Percentiles rank a stretch among this genome's conserved stretches.
Conservation (phyloP, 2,797 vertebrate genomes). For the Characodon lateralis region DNA sequence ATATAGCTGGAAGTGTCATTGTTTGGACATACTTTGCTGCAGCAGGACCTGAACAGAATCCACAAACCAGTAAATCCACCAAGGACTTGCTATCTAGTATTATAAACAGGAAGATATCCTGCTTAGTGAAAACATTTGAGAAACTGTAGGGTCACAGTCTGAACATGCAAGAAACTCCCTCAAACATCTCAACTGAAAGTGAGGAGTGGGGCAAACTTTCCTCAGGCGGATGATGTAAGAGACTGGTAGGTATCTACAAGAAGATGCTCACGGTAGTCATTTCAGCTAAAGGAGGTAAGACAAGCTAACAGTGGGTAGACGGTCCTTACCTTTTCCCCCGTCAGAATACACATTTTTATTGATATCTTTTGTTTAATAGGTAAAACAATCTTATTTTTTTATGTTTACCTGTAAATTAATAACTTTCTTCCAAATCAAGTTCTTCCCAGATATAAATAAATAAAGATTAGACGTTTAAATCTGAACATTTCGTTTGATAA, state of each 20-base stretch:
- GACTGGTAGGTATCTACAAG: not conserved
- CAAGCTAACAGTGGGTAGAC: not conserved
- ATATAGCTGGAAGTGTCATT: too few relatives aligned
- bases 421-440: not conserved
- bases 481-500: not conserved
- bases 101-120: not conserved
- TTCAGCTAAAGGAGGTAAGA: not conserved
- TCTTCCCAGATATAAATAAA: not conserved
- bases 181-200: not conserved
- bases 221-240: too few relatives aligned
- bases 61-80: not conserved
- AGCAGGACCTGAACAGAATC: too few relatives aligned
- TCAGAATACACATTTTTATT: not conserved
- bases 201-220: not conserved
- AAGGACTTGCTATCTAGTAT: not conserved
- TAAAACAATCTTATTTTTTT: not conserved
- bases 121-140: not conserved
- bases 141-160: not conserved
- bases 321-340: not conserved
- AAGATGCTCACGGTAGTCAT: not conserved
- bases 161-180: not conserved
- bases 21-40: too few relatives aligned
- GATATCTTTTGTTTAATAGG: not conserved
- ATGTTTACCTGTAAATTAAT: not conserved
- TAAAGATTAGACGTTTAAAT: not conserved